Evolutionary conservation across 64 coral and sea anemone species (phyloP).

Genomic region (Trachythela sp.): DNA sequence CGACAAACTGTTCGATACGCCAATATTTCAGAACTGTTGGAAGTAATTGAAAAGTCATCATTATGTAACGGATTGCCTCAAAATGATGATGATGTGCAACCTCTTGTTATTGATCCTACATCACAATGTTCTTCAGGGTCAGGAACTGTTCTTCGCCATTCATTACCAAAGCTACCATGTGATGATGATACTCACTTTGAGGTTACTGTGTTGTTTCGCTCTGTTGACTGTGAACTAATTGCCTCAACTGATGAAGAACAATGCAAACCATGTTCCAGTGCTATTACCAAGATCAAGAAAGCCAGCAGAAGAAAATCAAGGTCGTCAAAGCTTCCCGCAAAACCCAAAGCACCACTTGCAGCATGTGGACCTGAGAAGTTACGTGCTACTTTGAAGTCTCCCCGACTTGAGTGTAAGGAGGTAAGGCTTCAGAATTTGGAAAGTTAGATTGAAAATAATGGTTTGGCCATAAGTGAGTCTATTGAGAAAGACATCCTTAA

Average conservation of each 20-base stretch:
- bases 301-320: too few species aligned
- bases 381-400: too few species aligned
- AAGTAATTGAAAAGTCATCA: background rate
- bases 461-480: too few species aligned
- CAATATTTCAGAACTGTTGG: background rate
- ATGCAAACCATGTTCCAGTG: background rate
- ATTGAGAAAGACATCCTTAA: too few species aligned
- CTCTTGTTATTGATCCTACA: background rate
- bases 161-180: background rate
- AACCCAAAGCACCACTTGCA: too few species aligned
- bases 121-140: background rate
- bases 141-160: background rate
- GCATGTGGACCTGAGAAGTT: too few species aligned
- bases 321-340: too few species aligned
- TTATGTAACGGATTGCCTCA: background rate
- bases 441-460: too few species aligned
- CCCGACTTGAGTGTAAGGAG: too few species aligned
- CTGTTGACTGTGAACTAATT: background rate
- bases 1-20: background rate
- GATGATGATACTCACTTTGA: background rate
- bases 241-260: background rate
- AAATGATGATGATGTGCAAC: background rate
- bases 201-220: background rate
- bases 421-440: too few species aligned
- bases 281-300: too few species aligned